phyloP scores from a whole-genome alignment of 2,888 invertebrate species.

The Ichneumoninae sp. region DNA sequence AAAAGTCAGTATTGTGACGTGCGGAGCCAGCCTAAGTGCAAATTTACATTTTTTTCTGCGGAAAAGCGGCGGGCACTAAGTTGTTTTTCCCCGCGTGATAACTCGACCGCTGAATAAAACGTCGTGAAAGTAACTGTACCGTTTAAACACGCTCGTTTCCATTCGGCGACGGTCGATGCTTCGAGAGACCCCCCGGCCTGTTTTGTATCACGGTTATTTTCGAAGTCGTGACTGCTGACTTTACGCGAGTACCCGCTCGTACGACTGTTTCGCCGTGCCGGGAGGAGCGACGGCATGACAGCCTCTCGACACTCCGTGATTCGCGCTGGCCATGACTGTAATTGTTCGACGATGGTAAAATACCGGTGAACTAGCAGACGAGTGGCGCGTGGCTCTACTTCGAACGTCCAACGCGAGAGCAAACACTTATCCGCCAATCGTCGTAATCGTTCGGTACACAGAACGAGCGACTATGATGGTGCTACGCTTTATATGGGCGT shows the following conservation, averaged over 20 bases:
- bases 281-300: background rate
- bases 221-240: background rate
- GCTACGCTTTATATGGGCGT: background rate
- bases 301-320: slow-evolving; percentile 23
- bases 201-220: background rate
- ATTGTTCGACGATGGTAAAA: slow-evolving; percentile 47
- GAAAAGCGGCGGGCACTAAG: too few species aligned
- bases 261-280: background rate
- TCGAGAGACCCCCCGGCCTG: background rate
- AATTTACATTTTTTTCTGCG: too few species aligned
- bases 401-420: slow-evolving; percentile 1
- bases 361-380: background rate
- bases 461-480: slow-evolving; percentile 18
- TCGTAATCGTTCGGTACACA: slow-evolving; percentile 27
- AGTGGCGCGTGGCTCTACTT: slow-evolving; percentile 22
- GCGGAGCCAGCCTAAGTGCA: too few species aligned
- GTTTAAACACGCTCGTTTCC: slow-evolving; percentile 6
- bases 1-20: too few species aligned
- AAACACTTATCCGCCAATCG: slow-evolving; percentile 23
- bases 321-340: slow-evolving; percentile 17
- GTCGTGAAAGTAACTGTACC: background rate
- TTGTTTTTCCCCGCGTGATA: too few species aligned
- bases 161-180: slow-evolving; percentile 9
- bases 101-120: too few species aligned
- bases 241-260: background rate